Evolutionary conservation across 2,888 invertebrate genomes (phyloP).

Genomic region (Trissolcus japonicus): DNA sequence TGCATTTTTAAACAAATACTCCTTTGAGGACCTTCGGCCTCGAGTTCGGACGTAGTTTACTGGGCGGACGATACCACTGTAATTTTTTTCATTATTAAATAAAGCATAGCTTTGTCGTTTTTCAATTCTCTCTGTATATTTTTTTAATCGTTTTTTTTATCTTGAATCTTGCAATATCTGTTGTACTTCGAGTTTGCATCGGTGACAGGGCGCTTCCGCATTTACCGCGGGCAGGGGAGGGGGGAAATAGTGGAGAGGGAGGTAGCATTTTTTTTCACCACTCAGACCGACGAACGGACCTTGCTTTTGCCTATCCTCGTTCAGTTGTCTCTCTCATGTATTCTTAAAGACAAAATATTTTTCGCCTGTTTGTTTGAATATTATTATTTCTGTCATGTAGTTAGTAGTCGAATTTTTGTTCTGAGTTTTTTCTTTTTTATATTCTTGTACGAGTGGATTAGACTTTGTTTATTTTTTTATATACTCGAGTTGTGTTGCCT

Average conservation of each 20-base stretch:
- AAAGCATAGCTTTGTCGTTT: slow-evolving; percentile 49
- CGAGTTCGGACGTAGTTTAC: slow-evolving; percentile 37
- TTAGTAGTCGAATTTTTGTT: neutral
- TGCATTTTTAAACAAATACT: slow-evolving; percentile 47
- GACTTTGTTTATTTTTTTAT: neutral
- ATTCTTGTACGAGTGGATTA: slow-evolving; percentile 2
- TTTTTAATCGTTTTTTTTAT: slow-evolving; percentile 6
- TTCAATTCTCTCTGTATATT: slow-evolving; percentile 14
- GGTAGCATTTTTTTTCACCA: neutral
- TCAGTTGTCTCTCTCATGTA: slow-evolving; percentile 1
- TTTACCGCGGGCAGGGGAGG: slow-evolving; percentile 19
- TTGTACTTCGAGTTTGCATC: slow-evolving; percentile 42
- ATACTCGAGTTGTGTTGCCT: slow-evolving; percentile 6
- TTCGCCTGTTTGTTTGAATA: neutral
- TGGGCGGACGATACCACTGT: slow-evolving; percentile 42
- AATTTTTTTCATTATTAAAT: slow-evolving; percentile 46
- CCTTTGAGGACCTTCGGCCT: slow-evolving; percentile 2
- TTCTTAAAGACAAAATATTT: neutral
- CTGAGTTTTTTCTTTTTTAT: neutral
- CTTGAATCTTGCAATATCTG: slow-evolving; percentile 21
- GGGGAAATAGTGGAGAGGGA: slow-evolving; percentile 18
- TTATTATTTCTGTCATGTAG: slow-evolving; percentile 7
- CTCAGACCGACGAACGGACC: neutral
- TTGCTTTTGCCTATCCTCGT: neutral
- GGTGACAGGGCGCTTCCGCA: slow-evolving; percentile 56